phyloP scores from a whole-genome alignment of 2,888 invertebrate species.

The Meteorus cinctellus region DNA sequence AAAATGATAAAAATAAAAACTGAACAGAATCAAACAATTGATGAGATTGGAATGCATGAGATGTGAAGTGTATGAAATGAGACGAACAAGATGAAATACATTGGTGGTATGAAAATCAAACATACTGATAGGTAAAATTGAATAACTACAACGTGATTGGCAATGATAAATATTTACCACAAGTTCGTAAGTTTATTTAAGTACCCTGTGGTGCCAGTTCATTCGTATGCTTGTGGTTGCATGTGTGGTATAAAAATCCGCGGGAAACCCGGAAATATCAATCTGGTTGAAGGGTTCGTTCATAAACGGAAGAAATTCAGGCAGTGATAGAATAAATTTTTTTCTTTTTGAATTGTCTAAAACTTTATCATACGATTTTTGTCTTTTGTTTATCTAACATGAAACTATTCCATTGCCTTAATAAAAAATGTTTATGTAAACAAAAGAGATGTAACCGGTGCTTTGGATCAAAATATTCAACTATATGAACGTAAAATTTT shows the following conservation, averaged over 20 bases:
- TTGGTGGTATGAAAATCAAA: constrained; percentile 33
- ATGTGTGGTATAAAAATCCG: not conserved
- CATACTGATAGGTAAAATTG: not conserved
- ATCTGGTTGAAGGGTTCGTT: constrained; percentile 44
- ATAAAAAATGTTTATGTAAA: too few relatives aligned
- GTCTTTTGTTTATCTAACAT: too few relatives aligned
- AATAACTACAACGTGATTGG: constrained; percentile 39
- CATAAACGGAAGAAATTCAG: constrained; percentile 31
- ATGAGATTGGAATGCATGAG: not conserved
- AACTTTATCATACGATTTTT: too few relatives aligned
- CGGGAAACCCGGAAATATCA: constrained; percentile 49
- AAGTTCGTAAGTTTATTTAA: constrained; percentile 48
- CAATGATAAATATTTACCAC: constrained; percentile 54
- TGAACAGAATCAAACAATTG: not conserved
- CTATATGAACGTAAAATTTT: too few relatives aligned
- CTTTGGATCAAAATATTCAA: too few relatives aligned
- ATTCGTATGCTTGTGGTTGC: not conserved
- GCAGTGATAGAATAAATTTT: not conserved
- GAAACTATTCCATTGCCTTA: too few relatives aligned
- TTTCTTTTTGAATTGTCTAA: not conserved
- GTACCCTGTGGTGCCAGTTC: constrained; percentile 33
- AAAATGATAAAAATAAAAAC: not conserved
- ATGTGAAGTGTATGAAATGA: constrained; percentile 12
- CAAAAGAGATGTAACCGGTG: too few relatives aligned
- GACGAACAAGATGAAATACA: constrained; percentile 43